Base-by-base conservation (phyloP, 2,888 invertebrate genomes). In the Brenthis daphne region DNA sequence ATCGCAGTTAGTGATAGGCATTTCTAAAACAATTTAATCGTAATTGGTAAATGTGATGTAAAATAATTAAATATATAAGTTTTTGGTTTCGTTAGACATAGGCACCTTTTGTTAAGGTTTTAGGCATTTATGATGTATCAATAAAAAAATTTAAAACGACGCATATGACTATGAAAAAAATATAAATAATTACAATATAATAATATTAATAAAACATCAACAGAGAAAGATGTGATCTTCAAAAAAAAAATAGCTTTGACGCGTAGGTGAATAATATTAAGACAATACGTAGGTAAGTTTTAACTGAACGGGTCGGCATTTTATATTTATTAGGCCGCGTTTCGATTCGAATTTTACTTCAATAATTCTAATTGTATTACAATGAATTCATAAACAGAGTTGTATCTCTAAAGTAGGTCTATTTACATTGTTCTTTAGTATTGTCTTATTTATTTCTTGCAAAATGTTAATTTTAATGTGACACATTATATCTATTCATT, bases 71-170 rank as follows among this genome's bases (percentile, higher is more conserved):
- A 57, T 57, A 51, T 57, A 65, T 51, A 51, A 29, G n/a, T 60
- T 48, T 67, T 67, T 60, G 66, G 66, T 57, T 67, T 67, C 47
- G 48, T 67, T 61, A 60, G 13, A 61, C 48, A 20, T 66, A 54
- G 54, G 37, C 53, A 37, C 37, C 53, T 53, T 53, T 37, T 43
- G 16, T 54, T 53, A 63, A 53, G 63, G 53, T 37, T 24, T 63
- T 53, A 63, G 51, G 63, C 63, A 20, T 53, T n/a, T 63, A 63
- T 8, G 14, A 14, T 16, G 3, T 24, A 20, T 53, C 16, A 53
- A 16, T 14, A 14, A 14, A 16, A 14, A 20, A 20, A 20, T 16
- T 53, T 16, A 5, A 53, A 53, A 14, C 14, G 16, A 16, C n/a
- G n/a, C 8, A 14, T 14, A 16, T 16, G 0, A 6, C 6, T 6